Evolutionary conservation across 2,797 vertebrate genomes (phyloP).

Genomic region (Botia almorhae): DNA sequence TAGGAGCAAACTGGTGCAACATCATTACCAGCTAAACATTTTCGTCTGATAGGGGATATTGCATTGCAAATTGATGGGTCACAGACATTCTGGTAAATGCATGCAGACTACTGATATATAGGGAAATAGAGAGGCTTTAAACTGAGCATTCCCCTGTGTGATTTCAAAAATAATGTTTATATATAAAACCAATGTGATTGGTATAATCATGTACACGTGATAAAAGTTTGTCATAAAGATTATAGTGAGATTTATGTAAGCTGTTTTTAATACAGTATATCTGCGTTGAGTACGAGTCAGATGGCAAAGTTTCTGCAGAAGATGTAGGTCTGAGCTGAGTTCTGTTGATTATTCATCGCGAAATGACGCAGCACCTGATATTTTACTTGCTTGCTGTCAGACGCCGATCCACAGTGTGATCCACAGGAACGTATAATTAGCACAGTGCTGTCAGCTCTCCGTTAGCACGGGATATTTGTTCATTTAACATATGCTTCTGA

Average conservation of each 20-base stretch:
- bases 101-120: too few species aligned
- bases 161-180: too few species aligned
- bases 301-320: slow-evolving; percentile 4
- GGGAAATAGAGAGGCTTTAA: too few species aligned
- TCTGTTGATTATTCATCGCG: slow-evolving; percentile 42
- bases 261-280: background rate
- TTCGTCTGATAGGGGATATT: too few species aligned
- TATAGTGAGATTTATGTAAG: background rate
- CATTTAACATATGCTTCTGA: slow-evolving; percentile 66
- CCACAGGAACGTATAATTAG: slow-evolving; percentile 57
- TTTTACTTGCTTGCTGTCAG: slow-evolving; percentile 52
- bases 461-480: slow-evolving; percentile 67
- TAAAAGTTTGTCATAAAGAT: background rate
- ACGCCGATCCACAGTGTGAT: slow-evolving; percentile 43
- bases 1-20: too few species aligned
- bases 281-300: background rate
- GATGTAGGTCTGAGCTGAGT: background rate
- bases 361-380: slow-evolving; percentile 39
- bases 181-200: too few species aligned
- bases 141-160: too few species aligned
- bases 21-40: too few species aligned
- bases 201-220: too few species aligned
- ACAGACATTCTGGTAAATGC: too few species aligned
- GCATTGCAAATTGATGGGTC: too few species aligned
- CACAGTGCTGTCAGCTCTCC: slow-evolving; percentile 60